These are phyloP conservation scores for Cistogaster globosa DNA, from an alignment of 2,888 invertebrate species.

Conservation along the genomic window DNA sequence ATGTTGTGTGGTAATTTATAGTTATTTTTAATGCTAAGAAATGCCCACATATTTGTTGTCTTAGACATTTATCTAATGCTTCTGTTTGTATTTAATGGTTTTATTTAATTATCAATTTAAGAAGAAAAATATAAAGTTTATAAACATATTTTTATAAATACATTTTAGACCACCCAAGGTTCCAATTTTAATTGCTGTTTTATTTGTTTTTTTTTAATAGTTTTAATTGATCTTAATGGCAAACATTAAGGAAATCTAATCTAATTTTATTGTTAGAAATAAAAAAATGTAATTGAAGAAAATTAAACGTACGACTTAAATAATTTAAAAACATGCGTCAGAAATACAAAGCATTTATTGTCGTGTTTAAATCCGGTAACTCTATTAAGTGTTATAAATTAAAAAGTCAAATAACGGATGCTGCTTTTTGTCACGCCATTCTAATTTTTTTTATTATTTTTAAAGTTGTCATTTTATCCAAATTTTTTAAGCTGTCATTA, in stretches of 20 bases:
- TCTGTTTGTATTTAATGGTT: constrained; percentile 33
- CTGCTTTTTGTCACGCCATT: too few species aligned
- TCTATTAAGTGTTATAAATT: too few species aligned
- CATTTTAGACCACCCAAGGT: constrained; percentile 41
- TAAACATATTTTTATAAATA: not conserved
- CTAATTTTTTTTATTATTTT: too few species aligned
- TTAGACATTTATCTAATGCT: constrained; percentile 14
- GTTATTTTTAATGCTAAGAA: constrained; percentile 38
- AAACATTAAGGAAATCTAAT: not conserved
- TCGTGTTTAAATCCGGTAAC: too few species aligned
- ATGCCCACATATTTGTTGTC: constrained; percentile 39
- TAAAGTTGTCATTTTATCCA: too few species aligned
- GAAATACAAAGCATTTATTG: too few species aligned
- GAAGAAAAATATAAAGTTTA: not conserved
- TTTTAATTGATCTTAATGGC: constrained; percentile 39
- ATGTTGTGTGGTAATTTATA: constrained; percentile 46
- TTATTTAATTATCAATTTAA: constrained; percentile 1
- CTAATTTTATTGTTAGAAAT: not conserved
- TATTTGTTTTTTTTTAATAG: not conserved
- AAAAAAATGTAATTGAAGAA: not conserved
- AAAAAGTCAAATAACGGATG: too few species aligned
- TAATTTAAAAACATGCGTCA: not conserved
- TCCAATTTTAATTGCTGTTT: constrained; percentile 31
- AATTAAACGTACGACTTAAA: not conserved
- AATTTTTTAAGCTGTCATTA: too few species aligned